Conservation (phyloP, 1,140 invertebrate genomes). For the Meloidogyne chitwoodi region DNA sequence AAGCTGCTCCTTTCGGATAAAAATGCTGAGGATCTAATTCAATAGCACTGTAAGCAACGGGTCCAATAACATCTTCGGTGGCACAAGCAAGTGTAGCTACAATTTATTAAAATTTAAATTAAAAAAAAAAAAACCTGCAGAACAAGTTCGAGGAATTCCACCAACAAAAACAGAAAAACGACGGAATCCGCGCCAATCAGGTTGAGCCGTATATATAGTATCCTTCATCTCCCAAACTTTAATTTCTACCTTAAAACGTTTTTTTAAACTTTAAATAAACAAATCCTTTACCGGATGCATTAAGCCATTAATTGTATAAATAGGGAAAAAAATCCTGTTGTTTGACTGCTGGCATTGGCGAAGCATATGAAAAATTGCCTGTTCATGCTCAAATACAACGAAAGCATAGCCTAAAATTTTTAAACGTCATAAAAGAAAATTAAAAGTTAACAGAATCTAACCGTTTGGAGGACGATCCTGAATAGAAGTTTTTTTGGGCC, state of each 20-base stretch:
- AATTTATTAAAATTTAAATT: background rate
- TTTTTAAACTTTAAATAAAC: background rate
- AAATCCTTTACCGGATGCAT: slow-evolving; percentile 16
- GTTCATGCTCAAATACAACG: slow-evolving; percentile 25
- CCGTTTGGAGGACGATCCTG: slow-evolving; percentile 18
- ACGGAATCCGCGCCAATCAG: slow-evolving; percentile 21
- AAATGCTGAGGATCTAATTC: slow-evolving; percentile 13
- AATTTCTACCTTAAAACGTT: slow-evolving; percentile 25
- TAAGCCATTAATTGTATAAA: background rate
- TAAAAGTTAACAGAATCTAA: slow-evolving; percentile 5
- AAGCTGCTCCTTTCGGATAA: slow-evolving; percentile 27
- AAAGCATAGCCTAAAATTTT: slow-evolving; percentile 24
- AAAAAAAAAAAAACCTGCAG: slow-evolving; percentile 16
- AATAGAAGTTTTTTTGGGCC: slow-evolving; percentile 27
- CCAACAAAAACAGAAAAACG: slow-evolving; percentile 28
- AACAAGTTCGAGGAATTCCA: slow-evolving; percentile 27
- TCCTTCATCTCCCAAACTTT: slow-evolving; percentile 29
- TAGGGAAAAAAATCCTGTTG: slow-evolving; percentile 10
- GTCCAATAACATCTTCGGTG: slow-evolving; percentile 14
- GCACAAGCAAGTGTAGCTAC: slow-evolving; percentile 8
- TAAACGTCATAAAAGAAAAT: background rate
- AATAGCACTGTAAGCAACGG: slow-evolving; percentile 24
- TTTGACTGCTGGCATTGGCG: slow-evolving; percentile 11
- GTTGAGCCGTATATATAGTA: slow-evolving; percentile 3
- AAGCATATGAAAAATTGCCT: slow-evolving; percentile 22